Conservation (phyloP, 1,140 invertebrate genomes). For the Ceratoteleas bidentatus region DNA sequence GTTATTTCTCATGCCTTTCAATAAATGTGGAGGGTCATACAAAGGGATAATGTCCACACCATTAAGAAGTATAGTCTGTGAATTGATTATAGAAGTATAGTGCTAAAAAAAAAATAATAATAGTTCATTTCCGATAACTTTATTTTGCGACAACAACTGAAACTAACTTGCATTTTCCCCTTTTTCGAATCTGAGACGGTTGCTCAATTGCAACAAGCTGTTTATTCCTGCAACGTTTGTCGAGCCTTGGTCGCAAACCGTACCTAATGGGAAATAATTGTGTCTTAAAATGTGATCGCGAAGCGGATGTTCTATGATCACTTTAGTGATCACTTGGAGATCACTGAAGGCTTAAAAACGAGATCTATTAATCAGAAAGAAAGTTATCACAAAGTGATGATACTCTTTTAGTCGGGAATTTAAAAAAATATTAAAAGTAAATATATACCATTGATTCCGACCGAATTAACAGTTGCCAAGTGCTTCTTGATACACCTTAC, state of each 20-base stretch:
- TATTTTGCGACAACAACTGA: background rate
- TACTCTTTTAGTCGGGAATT: too few species aligned
- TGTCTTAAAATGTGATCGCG: too few species aligned
- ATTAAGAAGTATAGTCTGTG: background rate
- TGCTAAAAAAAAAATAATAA: too few species aligned
- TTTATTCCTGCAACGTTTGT: constrained; percentile 25
- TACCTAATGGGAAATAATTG: too few species aligned
- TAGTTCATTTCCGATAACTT: too few species aligned
- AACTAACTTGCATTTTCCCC: constrained; percentile 10
- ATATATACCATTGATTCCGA: constrained; percentile 10
- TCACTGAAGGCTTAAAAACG: too few species aligned
- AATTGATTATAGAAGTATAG: too few species aligned
- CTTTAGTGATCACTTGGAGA: too few species aligned
- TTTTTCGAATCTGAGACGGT: background rate
- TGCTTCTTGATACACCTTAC: constrained; percentile 18
- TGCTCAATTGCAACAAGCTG: background rate
- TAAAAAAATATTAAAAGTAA: too few species aligned
- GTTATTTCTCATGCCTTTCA: constrained; percentile 40
- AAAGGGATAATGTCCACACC: constrained; percentile 23
- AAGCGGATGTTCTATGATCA: too few species aligned
- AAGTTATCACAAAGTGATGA: too few species aligned
- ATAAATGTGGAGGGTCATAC: constrained; percentile 40
- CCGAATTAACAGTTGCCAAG: background rate
- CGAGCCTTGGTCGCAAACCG: constrained; percentile 39
- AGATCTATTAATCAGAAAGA: too few species aligned